Evolutionary conservation across 2,797 vertebrate species (phyloP), one percentile per base, ranked within the genome.

Genomic region (Chiroxiphia lanceolata): DNA sequence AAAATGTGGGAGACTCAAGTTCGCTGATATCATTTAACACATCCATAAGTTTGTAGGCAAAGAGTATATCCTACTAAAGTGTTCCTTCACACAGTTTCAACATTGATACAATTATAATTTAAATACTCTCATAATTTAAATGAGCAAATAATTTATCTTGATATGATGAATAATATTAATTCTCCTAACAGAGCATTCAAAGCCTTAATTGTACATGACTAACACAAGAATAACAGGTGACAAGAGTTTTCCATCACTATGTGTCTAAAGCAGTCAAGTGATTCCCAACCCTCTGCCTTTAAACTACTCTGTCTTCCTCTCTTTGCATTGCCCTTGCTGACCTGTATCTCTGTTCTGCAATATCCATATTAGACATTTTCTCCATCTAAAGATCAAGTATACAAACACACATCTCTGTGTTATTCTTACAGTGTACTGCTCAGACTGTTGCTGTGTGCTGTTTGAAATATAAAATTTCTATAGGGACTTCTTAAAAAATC

Each of bases 321-420:
- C 57, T 77, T 22, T 23, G 31, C 15, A 0, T 11, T 10, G 27
- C 34, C 11, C 40, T 56, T 13, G 12, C 26, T 31, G 50, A 29
- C 29, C 5, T 7, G 21, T 1, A 0, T 33, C n/a, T 69, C 68
- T 70, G 1, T 18, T 61, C 50, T 91, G 31, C 48, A 56, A 9
- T 5, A 1, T 40, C n/a, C 26, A 2, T 13, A 2, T 59, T 11
- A 40, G 61, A 44, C 6, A 7, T 23, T 16, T 6, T 33, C 15
- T 83, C 45, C 44, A 34, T 22, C 42, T 61, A 26, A 89, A 38
- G 12, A 36, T 19, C 63, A 42, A 34, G 51, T n/a, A 17, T 31
- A 38, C 33, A 72, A 68, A 72, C 61, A 50, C 29, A 15, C 8
- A 6, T 18, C 27, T 38, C 29, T n/a, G 26, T 69, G 16, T 23